Evolutionary conservation across 2,797 vertebrate species (phyloP), one percentile per base, ranked within the genome.

Genomic region (Parotocinclus haroldoi): DNA sequence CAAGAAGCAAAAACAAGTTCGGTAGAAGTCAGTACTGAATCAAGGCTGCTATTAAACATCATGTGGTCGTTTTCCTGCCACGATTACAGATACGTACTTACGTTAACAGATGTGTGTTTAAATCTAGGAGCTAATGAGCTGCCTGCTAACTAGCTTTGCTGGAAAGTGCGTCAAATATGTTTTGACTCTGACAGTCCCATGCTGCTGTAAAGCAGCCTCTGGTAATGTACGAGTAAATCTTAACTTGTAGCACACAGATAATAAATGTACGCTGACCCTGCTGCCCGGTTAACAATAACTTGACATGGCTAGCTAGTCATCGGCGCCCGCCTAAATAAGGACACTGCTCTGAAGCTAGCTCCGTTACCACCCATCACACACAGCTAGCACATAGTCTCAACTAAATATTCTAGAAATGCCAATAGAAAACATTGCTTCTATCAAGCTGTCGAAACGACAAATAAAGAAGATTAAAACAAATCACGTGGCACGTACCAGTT

Each of bases 401-500:
- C 12, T 48, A 9, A 8, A 42, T 42, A 42, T 11, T 1, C 10
- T 42, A 42, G 8, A 9, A 42, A 42, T 42, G 10, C 1, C 7
- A 1, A 9, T 9, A 42, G n/a, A 42, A 42, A 9, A 42, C 8
- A 42, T 42, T 8, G 10, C 9, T 11, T 11, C 7, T 46, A 3
- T 10, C 53, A n/a, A 16, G 10, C 1, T 36, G 1, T 50, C 11
- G n/a, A 14, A 3, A 18, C 1, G 7, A n/a, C n/a, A 10, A 9
- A 18, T 11, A n/a, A 9, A 0, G 7, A 10, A 36, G 7, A 17
- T 42, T 16, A 37, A 2, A 12, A 62, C 6, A 3, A 51, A 45
- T 3, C 7, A 5, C 8, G 8, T 1, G 11, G 7, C n/a, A 38
- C 36, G 81, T 84, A 91, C 89, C 89, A 87, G 55, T 83, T 76